These are phyloP conservation scores for Plecotus auritus DNA, from an alignment of 2,113 vertebrate genomes.

Conservation along the genomic window DNA sequence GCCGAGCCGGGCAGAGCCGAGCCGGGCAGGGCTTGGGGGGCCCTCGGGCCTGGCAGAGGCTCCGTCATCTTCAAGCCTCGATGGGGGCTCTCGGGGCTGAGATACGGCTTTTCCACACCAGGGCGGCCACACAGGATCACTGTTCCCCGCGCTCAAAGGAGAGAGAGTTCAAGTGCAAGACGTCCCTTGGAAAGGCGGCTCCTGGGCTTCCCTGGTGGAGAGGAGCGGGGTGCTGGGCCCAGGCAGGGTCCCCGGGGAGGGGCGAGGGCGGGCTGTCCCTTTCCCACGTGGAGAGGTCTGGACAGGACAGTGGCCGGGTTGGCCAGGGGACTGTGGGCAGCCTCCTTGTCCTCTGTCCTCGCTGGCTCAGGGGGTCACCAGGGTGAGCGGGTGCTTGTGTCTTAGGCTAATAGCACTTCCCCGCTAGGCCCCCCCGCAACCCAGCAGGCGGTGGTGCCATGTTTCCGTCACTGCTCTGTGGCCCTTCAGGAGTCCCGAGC, in stretches of 20 bases:
- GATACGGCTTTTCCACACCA: constrained; percentile 9
- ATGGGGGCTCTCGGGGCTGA: constrained; percentile 18
- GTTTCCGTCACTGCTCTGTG: rapidly evolving
- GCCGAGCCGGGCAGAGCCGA: too few species aligned
- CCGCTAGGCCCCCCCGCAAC: background rate
- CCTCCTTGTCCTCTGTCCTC: background rate
- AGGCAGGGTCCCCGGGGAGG: background rate
- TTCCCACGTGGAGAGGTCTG: background rate
- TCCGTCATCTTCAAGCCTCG: constrained; percentile 30
- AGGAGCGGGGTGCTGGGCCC: background rate
- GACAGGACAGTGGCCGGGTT: background rate
- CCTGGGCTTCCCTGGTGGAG: rapidly evolving
- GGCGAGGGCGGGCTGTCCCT: background rate
- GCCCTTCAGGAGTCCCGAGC: background rate
- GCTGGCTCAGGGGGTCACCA: background rate
- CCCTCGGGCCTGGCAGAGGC: constrained; percentile 38
- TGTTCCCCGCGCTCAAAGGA: constrained; percentile 25
- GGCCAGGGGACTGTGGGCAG: background rate
- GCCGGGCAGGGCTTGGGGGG: background rate
- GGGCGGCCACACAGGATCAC: background rate
- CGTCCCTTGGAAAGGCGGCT: background rate
- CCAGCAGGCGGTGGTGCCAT: background rate
- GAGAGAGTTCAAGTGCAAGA: constrained; percentile 18
- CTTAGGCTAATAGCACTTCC: background rate
- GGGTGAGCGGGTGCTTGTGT: background rate